Evolutionary conservation across 2,113 vertebrate genomes (phyloP).

Genomic region (Anarhynchus alexandrinus): DNA sequence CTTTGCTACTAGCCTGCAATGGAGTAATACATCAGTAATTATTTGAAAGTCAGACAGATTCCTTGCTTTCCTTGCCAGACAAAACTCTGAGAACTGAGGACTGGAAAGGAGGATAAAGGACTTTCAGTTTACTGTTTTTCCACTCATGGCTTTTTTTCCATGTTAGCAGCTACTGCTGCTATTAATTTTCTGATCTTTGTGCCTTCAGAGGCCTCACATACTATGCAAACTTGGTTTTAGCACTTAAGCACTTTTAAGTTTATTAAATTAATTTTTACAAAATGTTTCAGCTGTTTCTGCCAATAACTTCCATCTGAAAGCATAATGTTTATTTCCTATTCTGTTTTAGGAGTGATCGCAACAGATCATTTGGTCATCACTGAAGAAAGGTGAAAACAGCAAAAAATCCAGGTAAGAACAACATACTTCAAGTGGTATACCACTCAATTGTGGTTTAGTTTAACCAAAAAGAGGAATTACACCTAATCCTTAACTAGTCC

Average conservation of each 20-base stretch:
- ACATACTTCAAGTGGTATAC: neutral
- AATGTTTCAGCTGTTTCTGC: neutral
- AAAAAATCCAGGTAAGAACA: neutral
- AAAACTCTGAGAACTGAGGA: conserved; percentile 52
- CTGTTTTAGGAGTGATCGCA: neutral
- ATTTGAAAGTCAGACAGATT: conserved; percentile 58
- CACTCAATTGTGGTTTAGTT: neutral
- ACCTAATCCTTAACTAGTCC: neutral
- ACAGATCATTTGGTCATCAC: neutral
- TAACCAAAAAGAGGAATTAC: neutral
- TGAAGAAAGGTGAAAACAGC: neutral
- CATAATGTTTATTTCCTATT: neutral
- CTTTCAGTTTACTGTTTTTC: conserved; percentile 55
- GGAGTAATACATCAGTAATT: conserved; percentile 57
- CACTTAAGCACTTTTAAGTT: neutral
- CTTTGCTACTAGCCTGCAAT: conserved; percentile 19
- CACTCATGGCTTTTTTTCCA: neutral
- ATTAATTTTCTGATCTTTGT: neutral
- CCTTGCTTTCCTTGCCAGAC: conserved; percentile 55
- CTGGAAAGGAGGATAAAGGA: conserved; percentile 51
- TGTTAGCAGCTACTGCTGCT: conserved; percentile 38
- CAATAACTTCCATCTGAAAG: neutral
- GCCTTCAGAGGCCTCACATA: neutral
- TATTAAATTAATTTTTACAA: neutral
- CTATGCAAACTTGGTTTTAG: neutral